Evolutionary conservation across 2,888 invertebrate species (phyloP).

Genomic region (Drosophila histrio): DNA sequence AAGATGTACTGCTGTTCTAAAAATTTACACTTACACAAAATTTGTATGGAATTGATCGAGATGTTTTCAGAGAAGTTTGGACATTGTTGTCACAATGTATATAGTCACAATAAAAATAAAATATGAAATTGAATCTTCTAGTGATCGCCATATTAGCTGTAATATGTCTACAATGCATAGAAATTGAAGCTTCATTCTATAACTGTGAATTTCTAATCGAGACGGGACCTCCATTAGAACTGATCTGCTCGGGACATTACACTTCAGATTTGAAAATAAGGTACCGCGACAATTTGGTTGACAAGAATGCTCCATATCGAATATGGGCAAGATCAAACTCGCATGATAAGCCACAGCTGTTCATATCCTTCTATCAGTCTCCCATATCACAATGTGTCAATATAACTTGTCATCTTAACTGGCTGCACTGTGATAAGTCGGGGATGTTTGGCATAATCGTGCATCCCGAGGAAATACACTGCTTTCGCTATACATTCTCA

Average conservation of each 20-base stretch:
- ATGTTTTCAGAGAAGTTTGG: not conserved
- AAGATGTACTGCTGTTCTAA: not conserved
- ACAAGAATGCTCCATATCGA: slow-evolving; percentile 1
- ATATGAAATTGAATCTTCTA: slow-evolving; percentile 18
- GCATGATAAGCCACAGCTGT: not conserved
- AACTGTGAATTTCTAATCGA: slow-evolving; percentile 6
- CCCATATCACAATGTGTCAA: slow-evolving; percentile 3
- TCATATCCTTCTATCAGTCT: slow-evolving; percentile 10
- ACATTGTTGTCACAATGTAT: slow-evolving; percentile 17
- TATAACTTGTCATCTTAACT: slow-evolving; percentile 4
- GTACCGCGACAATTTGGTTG: slow-evolving; percentile 15
- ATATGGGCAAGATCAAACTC: slow-evolving; percentile 3
- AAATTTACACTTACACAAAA: not conserved
- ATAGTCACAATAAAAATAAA: slow-evolving; percentile 1
- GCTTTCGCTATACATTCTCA: slow-evolving; percentile 4
- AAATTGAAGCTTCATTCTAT: slow-evolving; percentile 1
- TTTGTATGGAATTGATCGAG: not conserved
- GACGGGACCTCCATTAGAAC: slow-evolving; percentile 1
- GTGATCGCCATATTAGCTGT: not conserved
- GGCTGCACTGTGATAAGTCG: slow-evolving; percentile 9
- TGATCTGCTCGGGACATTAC: not conserved
- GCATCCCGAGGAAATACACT: slow-evolving; percentile 2
- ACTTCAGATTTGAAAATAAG: not conserved
- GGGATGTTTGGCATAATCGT: not conserved
- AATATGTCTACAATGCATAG: not conserved